Base-by-base conservation (phyloP, 2,113 vertebrate genomes). In the Takifugu bimaculatus region DNA sequence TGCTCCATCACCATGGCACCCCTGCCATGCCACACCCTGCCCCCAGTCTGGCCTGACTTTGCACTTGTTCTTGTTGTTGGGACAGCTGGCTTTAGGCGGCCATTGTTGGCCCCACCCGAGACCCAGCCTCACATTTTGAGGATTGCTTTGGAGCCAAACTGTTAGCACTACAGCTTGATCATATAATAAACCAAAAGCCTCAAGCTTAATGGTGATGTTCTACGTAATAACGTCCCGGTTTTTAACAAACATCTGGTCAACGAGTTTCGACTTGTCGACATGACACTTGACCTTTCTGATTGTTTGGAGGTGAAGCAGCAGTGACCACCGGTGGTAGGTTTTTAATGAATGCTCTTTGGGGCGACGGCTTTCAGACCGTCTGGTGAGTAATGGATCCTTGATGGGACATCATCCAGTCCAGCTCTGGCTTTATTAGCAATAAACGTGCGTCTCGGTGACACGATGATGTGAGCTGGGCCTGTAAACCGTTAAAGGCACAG, bases 201-300 rank as follows among this genome's bases (percentile, higher is more conserved):
- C 12, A 9, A 52, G 10, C 26, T 52, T 14, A 3, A 52, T 50
- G 50, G 10, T 26, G 50, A 26, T 45, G 9, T 51, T 27, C n/a
- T 13, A 4, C 12, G 50, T 5, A 39, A 11, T 39, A 39, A 39
- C 35, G 7, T 39, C 11, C 45, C 45, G 13, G 15, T 47, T 47
- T 15, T 47, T 6, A n/a, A 15, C 12, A 5, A 35, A 57, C 35
- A 11, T 10, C 11, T 39, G 35, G 50, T 50, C 52, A 20, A 20
- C 20, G 20, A 20, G 20, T 20, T 20, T 20, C 20, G 20, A 20
- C 20, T 20, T 20, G 20, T 20, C 20, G 20, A 20, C 20, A 20
- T 71, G 83, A 74, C 79, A 79, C 68, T 80, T 88, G 84, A 87
- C 87, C 88, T 72, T 62, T 4, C 29, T 47, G 69, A 82, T 90